Evolutionary conservation across 2,797 vertebrate species (phyloP), one percentile per base, ranked within the genome.

Genomic region (Sebastes dallii): DNA sequence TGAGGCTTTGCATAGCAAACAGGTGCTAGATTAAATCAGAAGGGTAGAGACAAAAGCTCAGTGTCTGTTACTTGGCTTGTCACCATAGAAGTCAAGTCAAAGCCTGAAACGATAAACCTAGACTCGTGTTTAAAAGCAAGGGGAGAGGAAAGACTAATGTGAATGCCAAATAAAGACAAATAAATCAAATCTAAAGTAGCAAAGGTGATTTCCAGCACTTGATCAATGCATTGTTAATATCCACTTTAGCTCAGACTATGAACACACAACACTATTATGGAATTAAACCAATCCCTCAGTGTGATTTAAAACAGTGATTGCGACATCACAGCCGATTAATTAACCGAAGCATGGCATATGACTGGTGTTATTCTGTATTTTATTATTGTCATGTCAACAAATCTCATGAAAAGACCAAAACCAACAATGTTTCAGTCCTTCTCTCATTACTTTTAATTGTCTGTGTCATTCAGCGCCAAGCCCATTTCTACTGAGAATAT

Each of bases 11-110:
- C 90, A 92, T 91, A 89, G 88, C 90, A 92, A 92, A 92, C 94
- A 95, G 93, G 92, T 95, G 93, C 91, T 90, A 81, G 91, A 92
- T 93, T 92, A 89, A 94, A 92, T 93, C 88, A 88, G 92, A 85
- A 69, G 78, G 70, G 66, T 75, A 76, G 75, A 91, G 70, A 94
- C 89, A 94, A 94, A 92, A 92, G 89, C 87, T 85, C 79, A 87
- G 91, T 92, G 90, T 94, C 85, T 93, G 86, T 88, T 87, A 76
- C 87, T 94, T 90, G 90, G 88, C 87, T 78, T 87, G 72, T 86
- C 81, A 89, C 86, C 90, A 88, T 84, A 77, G 60, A 83, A 89
- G 81, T 90, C 83, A 89, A 90, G 82, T 92, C 84, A 83, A 81
- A 93, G 83, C 84, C 85, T 86, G 77, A 83, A 82, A 90, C 14